Percentiles rank a stretch among this genome's conserved stretches.
phyloP scores from a whole-genome alignment of 2,113 vertebrate genomes.

The Gila orcuttii region DNA sequence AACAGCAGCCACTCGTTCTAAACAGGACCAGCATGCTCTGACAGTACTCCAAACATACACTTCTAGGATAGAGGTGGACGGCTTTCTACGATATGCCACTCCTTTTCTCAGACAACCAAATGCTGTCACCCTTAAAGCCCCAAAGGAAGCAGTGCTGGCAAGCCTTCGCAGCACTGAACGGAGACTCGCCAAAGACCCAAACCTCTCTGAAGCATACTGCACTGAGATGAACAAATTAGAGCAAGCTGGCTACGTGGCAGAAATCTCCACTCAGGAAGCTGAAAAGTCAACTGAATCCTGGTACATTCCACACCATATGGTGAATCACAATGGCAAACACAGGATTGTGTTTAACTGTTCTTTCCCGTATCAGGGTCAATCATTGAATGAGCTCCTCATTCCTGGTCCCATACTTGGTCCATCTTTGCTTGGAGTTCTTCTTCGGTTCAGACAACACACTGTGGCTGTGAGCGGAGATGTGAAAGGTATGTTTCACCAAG shows the following conservation, averaged over 20 bases:
- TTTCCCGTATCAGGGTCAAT: background rate
- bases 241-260: background rate
- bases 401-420: conserved; percentile 30
- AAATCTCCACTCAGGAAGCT: background rate
- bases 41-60: background rate
- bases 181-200: background rate
- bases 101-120: background rate
- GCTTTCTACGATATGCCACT: background rate
- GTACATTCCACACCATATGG: conserved; percentile 48
- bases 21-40: background rate
- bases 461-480: background rate
- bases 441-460: conserved; percentile 23
- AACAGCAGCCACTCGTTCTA: background rate
- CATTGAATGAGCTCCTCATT: conserved; percentile 2
- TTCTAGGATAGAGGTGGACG: background rate
- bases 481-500: background rate
- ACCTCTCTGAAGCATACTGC: background rate
- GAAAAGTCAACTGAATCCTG: conserved; percentile 13
- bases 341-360: conserved; percentile 34
- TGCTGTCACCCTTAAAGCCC: background rate
- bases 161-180: background rate
- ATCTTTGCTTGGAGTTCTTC: conserved; percentile 40
- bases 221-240: conserved; percentile 29
- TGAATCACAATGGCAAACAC: conserved; percentile 42
- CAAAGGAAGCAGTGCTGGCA: conserved; percentile 1